Conservation (phyloP, 2,888 invertebrate species). For the Pseudeuparius sepicola region DNA sequence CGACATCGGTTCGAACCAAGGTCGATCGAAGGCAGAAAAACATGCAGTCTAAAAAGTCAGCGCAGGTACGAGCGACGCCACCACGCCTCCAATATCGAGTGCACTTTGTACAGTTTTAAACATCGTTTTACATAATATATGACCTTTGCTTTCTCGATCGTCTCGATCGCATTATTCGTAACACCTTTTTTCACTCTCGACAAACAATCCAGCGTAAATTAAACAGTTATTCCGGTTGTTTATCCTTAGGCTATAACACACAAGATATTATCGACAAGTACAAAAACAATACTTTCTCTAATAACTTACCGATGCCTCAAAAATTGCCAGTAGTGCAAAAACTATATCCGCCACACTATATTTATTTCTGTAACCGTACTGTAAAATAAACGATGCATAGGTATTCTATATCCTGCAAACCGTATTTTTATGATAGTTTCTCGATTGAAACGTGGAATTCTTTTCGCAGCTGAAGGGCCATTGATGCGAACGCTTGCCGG, state of each 20-base stretch:
- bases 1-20: no score
- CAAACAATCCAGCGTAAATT: constrained; percentile 58
- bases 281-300: constrained; percentile 4
- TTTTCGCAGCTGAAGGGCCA: constrained; percentile 77
- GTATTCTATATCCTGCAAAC: constrained; percentile 59
- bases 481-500: constrained; percentile 71
- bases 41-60: no score
- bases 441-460: constrained; percentile 64
- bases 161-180: constrained; percentile 55
- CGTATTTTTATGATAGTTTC: constrained; percentile 54
- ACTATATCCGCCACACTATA: constrained; percentile 78
- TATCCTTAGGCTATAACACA: constrained; percentile 44
- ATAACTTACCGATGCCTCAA: constrained; percentile 58
- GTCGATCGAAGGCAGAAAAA: no score
- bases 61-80: no score
- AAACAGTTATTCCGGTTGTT: constrained; percentile 57
- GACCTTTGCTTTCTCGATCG: no score
- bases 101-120: constrained; percentile 70
- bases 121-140: constrained; percentile 55
- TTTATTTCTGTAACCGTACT: constrained; percentile 70
- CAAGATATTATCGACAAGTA: constrained; percentile 4
- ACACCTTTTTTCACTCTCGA: constrained; percentile 49
- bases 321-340: constrained; percentile 64
- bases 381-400: constrained; percentile 73
- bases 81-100: no score